These are phyloP conservation scores for Neuroscelio doddi DNA, from an alignment of 2,888 invertebrate species.

Conservation along the genomic window DNA sequence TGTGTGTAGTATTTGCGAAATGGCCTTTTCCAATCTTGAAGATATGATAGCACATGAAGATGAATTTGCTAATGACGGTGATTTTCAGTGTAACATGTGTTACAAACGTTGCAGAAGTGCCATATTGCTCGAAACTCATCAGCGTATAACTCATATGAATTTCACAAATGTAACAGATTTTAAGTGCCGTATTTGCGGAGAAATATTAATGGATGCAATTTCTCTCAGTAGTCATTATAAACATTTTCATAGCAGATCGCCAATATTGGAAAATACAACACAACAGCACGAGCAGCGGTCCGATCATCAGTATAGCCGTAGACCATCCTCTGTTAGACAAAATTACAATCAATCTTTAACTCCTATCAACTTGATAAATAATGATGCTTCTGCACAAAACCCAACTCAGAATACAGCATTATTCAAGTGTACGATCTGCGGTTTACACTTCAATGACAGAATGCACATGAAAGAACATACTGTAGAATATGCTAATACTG, in stretches of 20 bases:
- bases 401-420: not conserved
- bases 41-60: conserved; percentile 19
- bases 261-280: not conserved
- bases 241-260: conserved; percentile 25
- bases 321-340: too few species aligned
- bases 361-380: too few species aligned
- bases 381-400: too few species aligned
- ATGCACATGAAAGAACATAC: conserved; percentile 16
- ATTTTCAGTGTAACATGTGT: conserved; percentile 39
- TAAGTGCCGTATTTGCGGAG: conserved; percentile 33
- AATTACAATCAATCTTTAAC: too few species aligned
- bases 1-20: conserved; percentile 31
- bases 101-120: conserved; percentile 30
- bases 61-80: conserved; percentile 39
- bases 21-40: conserved; percentile 26
- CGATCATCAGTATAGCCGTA: conserved; percentile 9
- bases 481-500: conserved; percentile 23
- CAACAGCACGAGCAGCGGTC: not conserved
- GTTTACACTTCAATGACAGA: conserved; percentile 20
- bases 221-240: conserved; percentile 26
- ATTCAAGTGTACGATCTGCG: conserved; percentile 19
- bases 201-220: conserved; percentile 25
- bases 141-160: conserved; percentile 21
- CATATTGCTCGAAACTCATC: conserved; percentile 21
- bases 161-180: not conserved